These are phyloP conservation scores for Ectemnius lituratus DNA, from an alignment of 2,888 invertebrate species.

Conservation along the genomic window DNA sequence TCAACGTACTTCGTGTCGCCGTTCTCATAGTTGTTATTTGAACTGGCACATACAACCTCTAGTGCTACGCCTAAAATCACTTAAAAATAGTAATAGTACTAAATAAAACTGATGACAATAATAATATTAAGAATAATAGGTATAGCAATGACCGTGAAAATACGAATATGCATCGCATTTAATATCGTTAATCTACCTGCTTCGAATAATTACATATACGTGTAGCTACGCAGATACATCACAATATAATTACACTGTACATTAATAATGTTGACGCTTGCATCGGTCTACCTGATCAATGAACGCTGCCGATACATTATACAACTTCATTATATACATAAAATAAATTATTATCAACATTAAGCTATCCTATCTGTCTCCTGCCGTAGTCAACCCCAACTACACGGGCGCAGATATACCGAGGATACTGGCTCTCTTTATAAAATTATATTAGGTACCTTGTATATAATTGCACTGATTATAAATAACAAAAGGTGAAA, in stretches of 20 bases:
- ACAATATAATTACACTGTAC: constrained; percentile 78
- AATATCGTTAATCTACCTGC: constrained; percentile 62
- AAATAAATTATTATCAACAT: constrained; percentile 78
- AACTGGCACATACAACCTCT: constrained; percentile 72
- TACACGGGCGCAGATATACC: constrained; percentile 65
- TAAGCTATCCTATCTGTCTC: constrained; percentile 73
- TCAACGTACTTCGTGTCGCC: constrained; percentile 50
- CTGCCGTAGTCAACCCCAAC: constrained; percentile 54
- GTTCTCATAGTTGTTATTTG: constrained; percentile 45
- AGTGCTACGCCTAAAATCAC: constrained; percentile 62
- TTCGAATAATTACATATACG: constrained; percentile 65
- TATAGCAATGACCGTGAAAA: constrained; percentile 57
- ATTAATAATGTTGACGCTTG: constrained; percentile 72
- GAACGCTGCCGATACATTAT: constrained; percentile 68
- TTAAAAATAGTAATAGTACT: constrained; percentile 54
- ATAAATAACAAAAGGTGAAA: constrained; percentile 69
- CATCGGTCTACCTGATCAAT: constrained; percentile 56
- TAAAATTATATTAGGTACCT: constrained; percentile 77
- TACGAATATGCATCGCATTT: constrained; percentile 58
- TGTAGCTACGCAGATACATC: constrained; percentile 75
- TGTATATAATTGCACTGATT: constrained; percentile 77
- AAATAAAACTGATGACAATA: constrained; percentile 54
- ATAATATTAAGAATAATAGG: constrained; percentile 59
- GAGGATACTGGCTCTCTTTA: constrained; percentile 77
- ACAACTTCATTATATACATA: constrained; percentile 77